A percentile compares a stretch with the other conserved stretches of the same genome.
Conservation (phyloP, 2,888 invertebrate species). For the Horisme vitalbata region DNA sequence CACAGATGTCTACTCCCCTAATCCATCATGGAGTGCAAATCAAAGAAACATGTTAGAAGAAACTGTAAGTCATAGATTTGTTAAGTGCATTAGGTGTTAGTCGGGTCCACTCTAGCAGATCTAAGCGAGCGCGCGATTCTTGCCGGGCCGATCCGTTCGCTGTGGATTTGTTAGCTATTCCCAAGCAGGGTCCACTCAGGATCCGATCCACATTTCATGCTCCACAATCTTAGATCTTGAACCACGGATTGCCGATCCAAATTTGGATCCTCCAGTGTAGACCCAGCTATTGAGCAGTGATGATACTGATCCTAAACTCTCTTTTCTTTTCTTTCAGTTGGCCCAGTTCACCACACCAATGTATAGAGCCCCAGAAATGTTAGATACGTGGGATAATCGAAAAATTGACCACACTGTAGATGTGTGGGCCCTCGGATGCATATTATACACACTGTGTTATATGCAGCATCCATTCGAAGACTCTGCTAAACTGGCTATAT, state of each 20-base stretch:
- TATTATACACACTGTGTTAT: constrained; percentile 95
- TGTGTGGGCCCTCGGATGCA: constrained; percentile 98
- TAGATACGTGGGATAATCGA: constrained; percentile 98
- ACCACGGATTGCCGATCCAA: too few species aligned
- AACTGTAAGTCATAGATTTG: constrained; percentile 84
- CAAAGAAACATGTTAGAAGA: constrained; percentile 96
- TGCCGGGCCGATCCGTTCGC: too few species aligned
- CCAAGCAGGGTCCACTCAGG: too few species aligned
- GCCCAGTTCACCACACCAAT: constrained; percentile 93
- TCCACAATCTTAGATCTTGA: too few species aligned
- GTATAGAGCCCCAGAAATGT: constrained; percentile 99
- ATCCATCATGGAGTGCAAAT: constrained; percentile 95
- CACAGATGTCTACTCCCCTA: constrained; percentile 90
- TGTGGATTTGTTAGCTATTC: too few species aligned
- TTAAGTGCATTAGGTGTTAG: too few species aligned
- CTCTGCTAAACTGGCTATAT: constrained; percentile 95
- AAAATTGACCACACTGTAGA: constrained; percentile 95
- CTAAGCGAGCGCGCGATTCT: too few species aligned
- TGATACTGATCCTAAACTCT: not conserved
- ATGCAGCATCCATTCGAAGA: constrained; percentile 99
- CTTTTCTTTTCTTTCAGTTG: constrained; percentile 77
- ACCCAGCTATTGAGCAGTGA: too few species aligned
- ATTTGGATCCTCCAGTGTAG: too few species aligned
- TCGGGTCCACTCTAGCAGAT: too few species aligned
- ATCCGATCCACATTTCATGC: too few species aligned